Conservation (phyloP, 2,888 invertebrate genomes). For the Diplazon laetatorius region DNA sequence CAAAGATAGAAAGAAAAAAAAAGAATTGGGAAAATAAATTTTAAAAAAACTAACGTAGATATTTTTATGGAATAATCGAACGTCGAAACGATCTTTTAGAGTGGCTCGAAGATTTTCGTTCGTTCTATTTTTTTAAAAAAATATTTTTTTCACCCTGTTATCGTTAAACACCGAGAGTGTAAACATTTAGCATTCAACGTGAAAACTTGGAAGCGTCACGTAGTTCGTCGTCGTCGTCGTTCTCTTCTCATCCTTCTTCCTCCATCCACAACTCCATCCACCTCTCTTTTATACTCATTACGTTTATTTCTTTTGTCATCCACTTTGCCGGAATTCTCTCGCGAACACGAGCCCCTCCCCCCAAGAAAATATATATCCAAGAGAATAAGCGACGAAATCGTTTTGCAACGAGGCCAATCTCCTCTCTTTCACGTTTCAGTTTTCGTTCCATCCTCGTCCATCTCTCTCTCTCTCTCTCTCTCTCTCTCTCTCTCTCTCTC, state of each 20-base stretch:
- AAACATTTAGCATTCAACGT: constrained; percentile 28
- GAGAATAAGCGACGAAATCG: constrained; percentile 69
- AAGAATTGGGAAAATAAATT: no score
- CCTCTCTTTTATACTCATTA: constrained; percentile 5
- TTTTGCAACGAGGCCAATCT: constrained; percentile 68
- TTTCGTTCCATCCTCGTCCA: no score
- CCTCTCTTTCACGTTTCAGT: no score
- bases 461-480: neutral
- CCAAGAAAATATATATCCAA: constrained; percentile 61
- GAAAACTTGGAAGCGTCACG: constrained; percentile 38
- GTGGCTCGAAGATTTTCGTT: constrained; percentile 8
- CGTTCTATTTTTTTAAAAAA: no score
- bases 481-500: constrained; percentile 8
- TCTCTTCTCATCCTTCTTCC: constrained; percentile 38
- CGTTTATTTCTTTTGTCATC: constrained; percentile 21
- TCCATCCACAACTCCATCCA: constrained; percentile 11
- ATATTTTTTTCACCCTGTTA: no score
- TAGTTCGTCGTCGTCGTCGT: constrained; percentile 30
- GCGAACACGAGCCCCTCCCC: constrained; percentile 14
- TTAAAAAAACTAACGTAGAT: no score
- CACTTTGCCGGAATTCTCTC: constrained; percentile 40
- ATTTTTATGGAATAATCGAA: neutral
- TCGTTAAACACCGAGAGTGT: constrained; percentile 38
- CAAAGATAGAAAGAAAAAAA: no score
- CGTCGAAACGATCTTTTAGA: neutral